Conservation (phyloP, 2,113 vertebrate species). For the Aythya baeri region DNA sequence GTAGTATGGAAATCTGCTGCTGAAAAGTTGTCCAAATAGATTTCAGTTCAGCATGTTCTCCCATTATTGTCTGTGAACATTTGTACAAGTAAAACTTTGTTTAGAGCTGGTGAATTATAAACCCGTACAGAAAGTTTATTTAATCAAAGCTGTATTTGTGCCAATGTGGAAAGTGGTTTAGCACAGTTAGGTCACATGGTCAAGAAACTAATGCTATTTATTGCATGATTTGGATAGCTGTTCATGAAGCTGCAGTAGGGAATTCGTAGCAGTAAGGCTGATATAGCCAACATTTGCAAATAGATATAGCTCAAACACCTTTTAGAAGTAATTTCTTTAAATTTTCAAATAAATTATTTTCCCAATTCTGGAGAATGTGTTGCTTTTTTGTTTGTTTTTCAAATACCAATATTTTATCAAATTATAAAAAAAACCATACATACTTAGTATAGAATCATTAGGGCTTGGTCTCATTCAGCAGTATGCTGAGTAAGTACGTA, state of each 20-base stretch:
- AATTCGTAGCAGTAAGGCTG: not conserved
- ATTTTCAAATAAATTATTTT: not conserved
- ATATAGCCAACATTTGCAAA: not conserved
- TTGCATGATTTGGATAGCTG: not conserved
- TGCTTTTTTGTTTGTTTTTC: not conserved
- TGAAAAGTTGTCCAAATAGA: slow-evolving; percentile 43
- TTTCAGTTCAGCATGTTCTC: slow-evolving; percentile 38
- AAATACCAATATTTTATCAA: not conserved
- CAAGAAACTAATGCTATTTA: not conserved
- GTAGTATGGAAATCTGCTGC: slow-evolving; percentile 55
- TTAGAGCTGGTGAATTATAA: not conserved
- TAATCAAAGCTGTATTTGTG: not conserved
- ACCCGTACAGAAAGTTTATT: slow-evolving; percentile 4
- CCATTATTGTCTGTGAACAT: slow-evolving; percentile 21
- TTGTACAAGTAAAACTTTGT: slow-evolving; percentile 25
- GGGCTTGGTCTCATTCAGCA: not conserved
- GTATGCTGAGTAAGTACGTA: not conserved
- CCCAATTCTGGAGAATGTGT: not conserved
- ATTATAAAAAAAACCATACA: not conserved
- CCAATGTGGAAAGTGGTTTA: not conserved
- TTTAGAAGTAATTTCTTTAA: not conserved
- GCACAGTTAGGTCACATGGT: not conserved
- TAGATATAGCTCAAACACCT: not conserved
- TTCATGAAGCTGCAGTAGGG: not conserved
- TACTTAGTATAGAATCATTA: not conserved